Evolutionary conservation across 1,140 invertebrate species (phyloP).

Genomic region (Schmidtea mediterranea): DNA sequence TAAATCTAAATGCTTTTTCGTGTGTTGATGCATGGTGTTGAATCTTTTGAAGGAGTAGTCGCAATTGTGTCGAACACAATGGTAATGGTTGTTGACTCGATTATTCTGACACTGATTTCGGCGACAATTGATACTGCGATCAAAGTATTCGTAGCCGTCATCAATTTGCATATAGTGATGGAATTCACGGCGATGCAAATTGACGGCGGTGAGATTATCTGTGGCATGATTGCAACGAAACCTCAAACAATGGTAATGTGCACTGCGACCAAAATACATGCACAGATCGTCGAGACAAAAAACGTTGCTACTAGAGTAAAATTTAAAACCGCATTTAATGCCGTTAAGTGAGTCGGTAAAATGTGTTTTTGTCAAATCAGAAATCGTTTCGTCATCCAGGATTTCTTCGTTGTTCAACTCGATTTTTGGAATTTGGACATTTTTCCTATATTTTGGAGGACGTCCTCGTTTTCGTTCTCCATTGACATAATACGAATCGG

Average conservation of each 20-base stretch:
- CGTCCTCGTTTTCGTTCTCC: background rate
- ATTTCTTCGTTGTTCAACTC: constrained; percentile 18
- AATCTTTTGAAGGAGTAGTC: constrained; percentile 43
- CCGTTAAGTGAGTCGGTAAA: constrained; percentile 1
- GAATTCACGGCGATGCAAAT: constrained; percentile 48
- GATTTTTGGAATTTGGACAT: constrained; percentile 8
- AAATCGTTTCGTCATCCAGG: background rate
- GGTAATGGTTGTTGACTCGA: constrained; percentile 43
- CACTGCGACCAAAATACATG: constrained; percentile 13
- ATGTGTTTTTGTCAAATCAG: background rate
- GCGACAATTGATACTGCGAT: constrained; percentile 45
- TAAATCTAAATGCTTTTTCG: constrained; percentile 29
- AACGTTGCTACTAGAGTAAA: constrained; percentile 5
- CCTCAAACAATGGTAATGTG: constrained; percentile 46
- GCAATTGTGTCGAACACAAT: constrained; percentile 43
- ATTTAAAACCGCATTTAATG: background rate
- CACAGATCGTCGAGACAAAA: constrained; percentile 3
- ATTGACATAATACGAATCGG: too few relatives aligned
- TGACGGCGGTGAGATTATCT: constrained; percentile 37
- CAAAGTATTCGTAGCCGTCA: constrained; percentile 52
- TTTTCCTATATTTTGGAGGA: background rate
- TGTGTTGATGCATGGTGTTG: constrained; percentile 42
- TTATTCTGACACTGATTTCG: constrained; percentile 40
- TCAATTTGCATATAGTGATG: constrained; percentile 51
- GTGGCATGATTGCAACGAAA: constrained; percentile 44